Evolutionary conservation across 2,888 invertebrate species (phyloP).

Genomic region (Tetragonula carbonaria): DNA sequence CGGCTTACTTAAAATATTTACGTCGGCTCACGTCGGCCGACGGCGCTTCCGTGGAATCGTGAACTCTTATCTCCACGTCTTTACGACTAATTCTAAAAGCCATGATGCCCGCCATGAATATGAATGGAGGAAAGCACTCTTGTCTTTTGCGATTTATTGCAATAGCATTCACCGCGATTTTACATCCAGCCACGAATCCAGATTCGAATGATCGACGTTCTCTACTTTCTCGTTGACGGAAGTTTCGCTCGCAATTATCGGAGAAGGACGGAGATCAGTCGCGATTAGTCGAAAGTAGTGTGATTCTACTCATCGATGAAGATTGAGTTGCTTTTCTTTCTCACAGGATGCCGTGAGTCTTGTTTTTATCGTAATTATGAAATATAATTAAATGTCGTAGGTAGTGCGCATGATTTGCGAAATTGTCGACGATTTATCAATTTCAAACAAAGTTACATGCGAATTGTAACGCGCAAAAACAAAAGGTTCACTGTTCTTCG

Average conservation of each 20-base stretch:
- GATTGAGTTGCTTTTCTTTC: rapidly evolving
- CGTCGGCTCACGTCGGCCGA: neutral
- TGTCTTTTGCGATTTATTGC: conserved; percentile 1
- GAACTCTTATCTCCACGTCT: conserved; percentile 2
- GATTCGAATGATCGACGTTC: neutral
- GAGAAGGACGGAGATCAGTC: neutral
- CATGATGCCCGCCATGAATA: neutral
- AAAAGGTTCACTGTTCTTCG: neutral
- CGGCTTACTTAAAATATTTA: conserved; percentile 19
- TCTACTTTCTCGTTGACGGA: neutral
- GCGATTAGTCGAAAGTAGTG: neutral
- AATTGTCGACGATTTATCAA: neutral
- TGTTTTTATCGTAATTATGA: too few species aligned
- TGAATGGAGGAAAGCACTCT: conserved; percentile 4
- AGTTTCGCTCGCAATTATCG: neutral
- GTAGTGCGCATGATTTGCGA: neutral
- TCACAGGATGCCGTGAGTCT: too few species aligned
- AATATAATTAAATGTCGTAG: too few species aligned
- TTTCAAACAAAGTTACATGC: too few species aligned
- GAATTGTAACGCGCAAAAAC: too few species aligned
- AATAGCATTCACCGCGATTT: neutral
- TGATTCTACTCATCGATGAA: too few species aligned
- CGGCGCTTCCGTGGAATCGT: neutral
- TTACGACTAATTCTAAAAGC: neutral
- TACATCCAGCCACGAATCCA: neutral